A percentile compares a stretch with the other conserved stretches of the same genome.
Evolutionary conservation across 2,888 invertebrate genomes (phyloP).

Genomic region (Macaria notata): DNA sequence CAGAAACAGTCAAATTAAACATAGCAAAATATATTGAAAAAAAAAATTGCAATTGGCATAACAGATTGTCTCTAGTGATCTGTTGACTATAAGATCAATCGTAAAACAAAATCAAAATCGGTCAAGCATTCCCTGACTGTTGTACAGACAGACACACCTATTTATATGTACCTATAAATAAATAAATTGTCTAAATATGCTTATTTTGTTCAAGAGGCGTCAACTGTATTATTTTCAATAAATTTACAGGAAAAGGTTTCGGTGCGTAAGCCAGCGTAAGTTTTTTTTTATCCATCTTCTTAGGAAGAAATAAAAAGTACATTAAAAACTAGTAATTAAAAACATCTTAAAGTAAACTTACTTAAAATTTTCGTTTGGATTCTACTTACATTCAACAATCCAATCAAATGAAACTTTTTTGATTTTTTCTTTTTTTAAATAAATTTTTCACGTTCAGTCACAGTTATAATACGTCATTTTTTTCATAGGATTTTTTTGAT

Average conservation of each 20-base stretch:
- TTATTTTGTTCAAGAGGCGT: conserved; percentile 27
- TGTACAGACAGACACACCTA: background rate
- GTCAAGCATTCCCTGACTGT: conserved; percentile 4
- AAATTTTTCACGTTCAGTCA: conserved; percentile 41
- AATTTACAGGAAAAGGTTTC: conserved; percentile 5
- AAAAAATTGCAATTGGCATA: too few species aligned
- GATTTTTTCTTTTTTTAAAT: conserved; percentile 17
- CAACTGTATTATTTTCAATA: too few species aligned
- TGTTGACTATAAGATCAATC: too few species aligned
- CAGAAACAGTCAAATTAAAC: too few species aligned
- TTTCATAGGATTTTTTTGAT: conserved; percentile 38
- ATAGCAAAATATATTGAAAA: too few species aligned
- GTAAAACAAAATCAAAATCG: conserved; percentile 3
- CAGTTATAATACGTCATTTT: conserved; percentile 40
- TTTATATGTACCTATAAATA: conserved; percentile 5
- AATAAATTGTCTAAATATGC: conserved; percentile 20
- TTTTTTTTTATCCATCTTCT: conserved; percentile 31
- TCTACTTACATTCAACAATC: conserved; percentile 13
- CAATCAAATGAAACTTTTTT: conserved; percentile 18
- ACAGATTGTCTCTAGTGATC: too few species aligned
- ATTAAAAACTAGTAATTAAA: conserved; percentile 13
- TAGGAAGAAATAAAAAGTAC: conserved; percentile 6
- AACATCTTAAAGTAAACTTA: conserved; percentile 15
- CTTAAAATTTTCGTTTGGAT: conserved; percentile 8
- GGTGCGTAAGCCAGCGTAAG: conserved; percentile 47